Evolutionary conservation across 2,797 vertebrate genomes (phyloP).

Genomic region (Graptemys geographica): DNA sequence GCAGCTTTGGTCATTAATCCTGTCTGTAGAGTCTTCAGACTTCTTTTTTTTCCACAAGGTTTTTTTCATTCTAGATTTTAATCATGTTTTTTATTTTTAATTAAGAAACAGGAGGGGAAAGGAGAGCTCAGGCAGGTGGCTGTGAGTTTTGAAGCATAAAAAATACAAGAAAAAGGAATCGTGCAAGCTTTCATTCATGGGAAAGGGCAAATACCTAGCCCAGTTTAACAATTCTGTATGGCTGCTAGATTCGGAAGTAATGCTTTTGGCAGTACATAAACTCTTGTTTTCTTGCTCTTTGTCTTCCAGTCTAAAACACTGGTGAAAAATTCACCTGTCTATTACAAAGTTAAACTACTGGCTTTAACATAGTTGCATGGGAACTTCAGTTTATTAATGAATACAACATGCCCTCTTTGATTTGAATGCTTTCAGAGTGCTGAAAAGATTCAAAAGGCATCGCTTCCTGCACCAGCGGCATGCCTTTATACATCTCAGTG

Average conservation of each 20-base stretch:
- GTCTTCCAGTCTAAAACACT: constrained; percentile 78
- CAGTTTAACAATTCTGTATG: constrained; percentile 76
- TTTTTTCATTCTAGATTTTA: not conserved
- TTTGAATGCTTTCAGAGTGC: constrained; percentile 84
- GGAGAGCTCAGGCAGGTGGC: constrained; percentile 31
- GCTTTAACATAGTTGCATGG: constrained; percentile 82
- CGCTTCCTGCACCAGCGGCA: constrained; percentile 85
- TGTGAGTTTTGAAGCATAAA: constrained; percentile 61
- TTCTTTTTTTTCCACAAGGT: not conserved
- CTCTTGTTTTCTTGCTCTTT: constrained; percentile 80
- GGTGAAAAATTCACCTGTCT: constrained; percentile 83
- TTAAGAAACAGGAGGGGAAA: not conserved
- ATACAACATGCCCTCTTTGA: constrained; percentile 85
- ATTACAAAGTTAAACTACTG: constrained; percentile 80
- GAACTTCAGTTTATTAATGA: constrained; percentile 84
- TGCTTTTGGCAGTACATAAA: constrained; percentile 76
- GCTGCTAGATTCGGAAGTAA: constrained; percentile 77
- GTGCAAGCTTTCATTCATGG: constrained; percentile 68
- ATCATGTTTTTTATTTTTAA: constrained; percentile 16
- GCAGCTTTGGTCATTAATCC: constrained; percentile 63
- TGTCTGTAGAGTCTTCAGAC: not conserved
- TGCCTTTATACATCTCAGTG: constrained; percentile 85
- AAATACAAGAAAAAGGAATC: constrained; percentile 65
- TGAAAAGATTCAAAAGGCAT: constrained; percentile 86
- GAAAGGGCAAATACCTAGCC: constrained; percentile 70